phyloP scores from a whole-genome alignment of 2,888 invertebrate species.

The Philereme transversata region DNA sequence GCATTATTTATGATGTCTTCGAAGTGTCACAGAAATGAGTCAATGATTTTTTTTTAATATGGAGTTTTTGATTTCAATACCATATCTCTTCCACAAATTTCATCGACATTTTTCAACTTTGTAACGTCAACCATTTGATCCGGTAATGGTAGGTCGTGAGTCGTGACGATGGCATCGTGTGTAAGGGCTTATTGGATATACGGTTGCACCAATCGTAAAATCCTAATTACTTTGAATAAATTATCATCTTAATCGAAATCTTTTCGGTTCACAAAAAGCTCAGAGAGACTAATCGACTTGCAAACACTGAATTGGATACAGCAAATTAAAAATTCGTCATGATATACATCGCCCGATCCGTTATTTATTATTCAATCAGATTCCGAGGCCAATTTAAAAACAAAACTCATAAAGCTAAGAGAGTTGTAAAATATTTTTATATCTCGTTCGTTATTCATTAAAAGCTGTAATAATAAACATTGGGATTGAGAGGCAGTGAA shows the following conservation, averaged over 20 bases:
- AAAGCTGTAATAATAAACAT: slow-evolving; percentile 17
- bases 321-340: slow-evolving; percentile 33
- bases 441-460: slow-evolving; percentile 25
- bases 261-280: slow-evolving; percentile 44
- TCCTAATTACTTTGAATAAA: slow-evolving; percentile 55
- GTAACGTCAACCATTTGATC: too few relatives aligned
- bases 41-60: too few relatives aligned
- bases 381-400: slow-evolving; percentile 28
- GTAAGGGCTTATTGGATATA: slow-evolving; percentile 33
- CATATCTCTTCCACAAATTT: too few relatives aligned
- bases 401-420: slow-evolving; percentile 28
- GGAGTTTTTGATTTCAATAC: too few relatives aligned
- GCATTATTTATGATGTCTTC: too few relatives aligned
- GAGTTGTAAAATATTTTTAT: slow-evolving; percentile 28
- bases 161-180: slow-evolving; percentile 1
- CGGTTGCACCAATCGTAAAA: slow-evolving; percentile 42
- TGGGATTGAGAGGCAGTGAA: slow-evolving; percentile 12
- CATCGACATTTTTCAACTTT: not conserved
- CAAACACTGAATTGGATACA: slow-evolving; percentile 47
- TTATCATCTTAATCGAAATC: slow-evolving; percentile 57
- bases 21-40: too few relatives aligned
- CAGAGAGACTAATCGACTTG: slow-evolving; percentile 50
- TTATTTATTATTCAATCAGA: slow-evolving; percentile 33
- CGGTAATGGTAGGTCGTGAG: too few relatives aligned
- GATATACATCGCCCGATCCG: slow-evolving; percentile 23